Evolutionary conservation across 2,797 vertebrate genomes (phyloP), one percentile per base, ranked within the genome.

Genomic region (Neosilurus mollespiculum): DNA sequence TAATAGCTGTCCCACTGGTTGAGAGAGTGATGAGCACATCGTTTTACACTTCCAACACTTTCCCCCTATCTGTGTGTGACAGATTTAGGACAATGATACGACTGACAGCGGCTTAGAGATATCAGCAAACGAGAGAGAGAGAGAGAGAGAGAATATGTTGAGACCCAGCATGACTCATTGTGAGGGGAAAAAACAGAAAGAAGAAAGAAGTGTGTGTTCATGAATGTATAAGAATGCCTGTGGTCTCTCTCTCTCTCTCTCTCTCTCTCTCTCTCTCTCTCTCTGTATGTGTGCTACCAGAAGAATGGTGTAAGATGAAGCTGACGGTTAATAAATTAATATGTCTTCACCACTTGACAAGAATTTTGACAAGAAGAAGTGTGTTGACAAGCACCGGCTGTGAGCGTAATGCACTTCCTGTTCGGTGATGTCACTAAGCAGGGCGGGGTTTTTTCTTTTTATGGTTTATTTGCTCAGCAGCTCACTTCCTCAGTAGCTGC

Each of bases 401-500:
- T 59, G 30, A 70, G 61, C 10, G 58, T n/a, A 16, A 26, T 71
- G 67, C n/a, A 83, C 88, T 81, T 87, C 81, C 78, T 75, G 16
- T 24, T 51, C 5, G 5, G 80, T 92, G 92, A 92, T 89, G 91
- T 92, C n/a, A 84, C n/a, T 0, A 16, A 0, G 54, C 58, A 83
- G 78, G 90, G 94, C 89, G 75, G 92, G 87, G 84, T 89, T 16
- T 15, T 80, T 80, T 75, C 84, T 89, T 87, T 85, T 83, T 86
- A 85, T 86, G 83, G 88, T 93, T 90, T 91, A 87, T 93, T 93
- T 89, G 91, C 90, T 87, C 87, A 90, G 89, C 87, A 91, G 91
- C 92, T 95, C 94, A 94, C 94, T 94, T 95, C 94, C 95, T 91
- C 83, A 64, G 87, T 86, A 83, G 93, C 94, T 93, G 93, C 93